phyloP scores from a whole-genome alignment of 2,888 invertebrate species.

The Leptinotarsa tumamoca region DNA sequence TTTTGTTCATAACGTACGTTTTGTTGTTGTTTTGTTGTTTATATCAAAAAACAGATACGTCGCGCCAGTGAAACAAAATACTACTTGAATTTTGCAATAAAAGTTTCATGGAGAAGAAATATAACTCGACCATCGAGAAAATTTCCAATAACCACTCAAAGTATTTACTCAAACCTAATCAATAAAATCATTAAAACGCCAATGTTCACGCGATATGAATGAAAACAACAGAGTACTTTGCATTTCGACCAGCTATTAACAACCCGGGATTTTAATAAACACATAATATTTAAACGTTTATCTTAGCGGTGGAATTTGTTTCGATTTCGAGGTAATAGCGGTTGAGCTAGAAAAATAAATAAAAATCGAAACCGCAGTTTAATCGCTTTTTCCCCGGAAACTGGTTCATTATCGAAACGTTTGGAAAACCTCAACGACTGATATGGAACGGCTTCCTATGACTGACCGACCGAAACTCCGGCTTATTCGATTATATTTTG shows the following conservation, averaged over 20 bases:
- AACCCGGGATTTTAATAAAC: not conserved
- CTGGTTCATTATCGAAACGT: constrained; percentile 3
- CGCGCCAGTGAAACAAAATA: too few relatives aligned
- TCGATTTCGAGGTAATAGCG: not conserved
- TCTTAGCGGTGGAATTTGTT: constrained; percentile 9
- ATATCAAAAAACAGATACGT: too few relatives aligned
- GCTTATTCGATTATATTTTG: constrained; percentile 10
- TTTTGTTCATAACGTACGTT: not conserved
- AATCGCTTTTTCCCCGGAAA: constrained; percentile 4
- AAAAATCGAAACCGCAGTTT: constrained; percentile 2
- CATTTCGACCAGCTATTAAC: not conserved
- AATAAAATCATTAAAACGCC: not conserved
- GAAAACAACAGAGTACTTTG: not conserved
- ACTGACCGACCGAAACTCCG: constrained; percentile 3
- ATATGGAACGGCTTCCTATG: constrained; percentile 14
- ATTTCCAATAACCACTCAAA: not conserved
- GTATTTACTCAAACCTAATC: not conserved
- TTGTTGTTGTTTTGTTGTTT: not conserved
- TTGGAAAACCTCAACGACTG: constrained; percentile 10
- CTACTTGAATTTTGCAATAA: too few relatives aligned
- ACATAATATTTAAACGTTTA: constrained; percentile 15
- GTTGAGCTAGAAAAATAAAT: constrained; percentile 12
- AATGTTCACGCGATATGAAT: not conserved
- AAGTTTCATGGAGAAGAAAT: too few relatives aligned
- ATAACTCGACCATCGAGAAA: too few relatives aligned